Conservation (phyloP, 2,797 vertebrate species). For the Poeciliopsis turneri region DNA sequence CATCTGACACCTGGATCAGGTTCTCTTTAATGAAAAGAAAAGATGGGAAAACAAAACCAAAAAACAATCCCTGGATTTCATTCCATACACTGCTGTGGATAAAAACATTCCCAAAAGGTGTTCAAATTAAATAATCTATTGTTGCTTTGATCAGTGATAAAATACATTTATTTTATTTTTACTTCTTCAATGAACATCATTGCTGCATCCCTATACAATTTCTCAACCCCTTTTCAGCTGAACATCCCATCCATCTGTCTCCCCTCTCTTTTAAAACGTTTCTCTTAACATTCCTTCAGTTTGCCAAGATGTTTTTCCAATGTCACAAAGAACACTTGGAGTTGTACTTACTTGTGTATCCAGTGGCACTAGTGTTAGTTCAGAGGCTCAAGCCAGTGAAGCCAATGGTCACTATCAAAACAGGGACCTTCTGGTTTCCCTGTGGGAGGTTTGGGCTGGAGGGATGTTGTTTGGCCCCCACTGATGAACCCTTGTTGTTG, state of each 20-base stretch:
- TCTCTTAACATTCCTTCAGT: slow-evolving; percentile 50
- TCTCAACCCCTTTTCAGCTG: background rate
- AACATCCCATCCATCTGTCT: slow-evolving; percentile 1
- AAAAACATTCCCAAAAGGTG: too few relatives aligned
- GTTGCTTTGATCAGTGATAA: background rate
- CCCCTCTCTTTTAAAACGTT: slow-evolving; percentile 22
- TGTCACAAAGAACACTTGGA: slow-evolving; percentile 53
- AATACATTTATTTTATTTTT: background rate
- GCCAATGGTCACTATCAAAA: slow-evolving; percentile 70
- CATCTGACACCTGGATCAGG: background rate
- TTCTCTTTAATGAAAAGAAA: background rate
- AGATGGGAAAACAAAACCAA: background rate
- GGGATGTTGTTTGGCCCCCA: slow-evolving; percentile 18
- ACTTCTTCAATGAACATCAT: background rate
- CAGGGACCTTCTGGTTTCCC: slow-evolving; percentile 78
- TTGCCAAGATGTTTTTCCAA: slow-evolving; percentile 65
- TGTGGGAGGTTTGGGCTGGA: slow-evolving; percentile 49
- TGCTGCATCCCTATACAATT: background rate
- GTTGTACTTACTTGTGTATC: slow-evolving; percentile 66
- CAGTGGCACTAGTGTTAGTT: slow-evolving; percentile 67
- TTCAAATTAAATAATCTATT: background rate
- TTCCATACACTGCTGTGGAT: background rate
- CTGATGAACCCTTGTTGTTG: slow-evolving; percentile 32
- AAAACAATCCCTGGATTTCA: background rate
- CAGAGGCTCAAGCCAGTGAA: slow-evolving; percentile 62